Conservation (phyloP, 2,113 vertebrate genomes). For the Quiscalus mexicanus region DNA sequence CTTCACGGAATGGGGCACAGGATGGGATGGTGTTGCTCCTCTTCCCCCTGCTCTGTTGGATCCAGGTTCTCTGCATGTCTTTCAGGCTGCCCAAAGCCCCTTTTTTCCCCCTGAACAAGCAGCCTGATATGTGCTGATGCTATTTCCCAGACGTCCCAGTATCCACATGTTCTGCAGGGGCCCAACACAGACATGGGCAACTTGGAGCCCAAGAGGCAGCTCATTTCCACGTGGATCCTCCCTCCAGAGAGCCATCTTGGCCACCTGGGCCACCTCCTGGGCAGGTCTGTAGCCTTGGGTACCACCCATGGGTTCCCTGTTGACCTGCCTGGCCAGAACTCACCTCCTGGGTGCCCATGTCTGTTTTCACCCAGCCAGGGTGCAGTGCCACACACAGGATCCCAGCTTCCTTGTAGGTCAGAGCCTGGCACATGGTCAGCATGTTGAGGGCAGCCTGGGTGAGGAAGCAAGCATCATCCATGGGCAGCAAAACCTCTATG, state of each 20-base stretch:
- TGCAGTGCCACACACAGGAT: constrained; percentile 71
- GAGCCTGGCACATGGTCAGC: constrained; percentile 72
- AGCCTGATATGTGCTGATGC: not conserved
- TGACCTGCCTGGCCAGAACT: not conserved
- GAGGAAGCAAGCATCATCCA: not conserved
- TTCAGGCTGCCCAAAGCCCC: not conserved
- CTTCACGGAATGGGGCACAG: not conserved
- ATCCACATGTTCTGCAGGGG: not conserved
- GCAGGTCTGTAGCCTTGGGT: not conserved
- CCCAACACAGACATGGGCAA: not conserved
- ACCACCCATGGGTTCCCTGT: not conserved
- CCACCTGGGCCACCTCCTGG: not conserved
- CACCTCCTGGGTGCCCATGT: constrained; percentile 72
- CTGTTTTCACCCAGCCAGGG: constrained; percentile 77
- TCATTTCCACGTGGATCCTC: not conserved
- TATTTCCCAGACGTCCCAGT: not conserved
- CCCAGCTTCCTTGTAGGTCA: constrained; percentile 39
- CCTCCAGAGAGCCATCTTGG: not conserved
- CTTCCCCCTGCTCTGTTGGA: not conserved
- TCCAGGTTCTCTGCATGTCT: not conserved
- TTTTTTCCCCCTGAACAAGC: not conserved
- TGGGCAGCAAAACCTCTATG: not conserved
- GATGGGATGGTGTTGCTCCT: not conserved
- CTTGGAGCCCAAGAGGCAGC: not conserved
- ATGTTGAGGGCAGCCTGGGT: constrained; percentile 77